Base-by-base conservation (phyloP, 1,140 invertebrate genomes). In the Druon quercuslanigerum region DNA sequence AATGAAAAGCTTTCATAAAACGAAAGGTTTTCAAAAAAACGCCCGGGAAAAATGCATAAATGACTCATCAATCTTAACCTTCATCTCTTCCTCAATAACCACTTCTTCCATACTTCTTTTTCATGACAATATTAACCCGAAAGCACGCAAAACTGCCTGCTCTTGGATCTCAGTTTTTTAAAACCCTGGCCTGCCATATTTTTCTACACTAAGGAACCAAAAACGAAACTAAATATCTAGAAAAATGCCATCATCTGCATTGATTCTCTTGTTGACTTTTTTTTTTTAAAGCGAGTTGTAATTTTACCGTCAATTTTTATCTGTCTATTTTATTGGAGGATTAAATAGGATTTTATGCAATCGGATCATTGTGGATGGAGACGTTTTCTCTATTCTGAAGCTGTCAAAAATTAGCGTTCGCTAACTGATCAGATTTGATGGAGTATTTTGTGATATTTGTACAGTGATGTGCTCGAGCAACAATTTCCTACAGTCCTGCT, bases 1-100 rank as follows among this genome's bases (percentile, higher is more conserved):
- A 66, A 66, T 16, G 60, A 66, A 66, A 66, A 14, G 60, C 60
- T 12, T 33, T 66, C n/a, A 19, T 20, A 19, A 19, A 56, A 56
- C 19, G 52, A 56, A 56, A 56, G 17, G 20, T 46, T 46, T 9
- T 11, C 9, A 56, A 56, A 56, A 56, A 11, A 20, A 20, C 56
- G 25, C 12, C 25, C 60, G 25, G 33, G 13, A 66, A 40, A 66
- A 66, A 40, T 40, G 33, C 14, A 20, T n/a, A 40, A 40, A 46
- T 11, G 40, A 46, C 40, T 46, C 40, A 46, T 46, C 7, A 46
- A 46, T 46, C 40, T 46, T 46, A 46, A 46, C 40, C 6, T 46
- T 46, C 40, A 46, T 46, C 40, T 46, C 40, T 46, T 46, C 40
- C 40, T 46, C 9, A 46, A 46, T 46, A 46, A 46, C 40, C 25